These are phyloP conservation scores for Ondatra zibethicus DNA, from an alignment of 2,113 vertebrate genomes.

Conservation along the genomic window DNA sequence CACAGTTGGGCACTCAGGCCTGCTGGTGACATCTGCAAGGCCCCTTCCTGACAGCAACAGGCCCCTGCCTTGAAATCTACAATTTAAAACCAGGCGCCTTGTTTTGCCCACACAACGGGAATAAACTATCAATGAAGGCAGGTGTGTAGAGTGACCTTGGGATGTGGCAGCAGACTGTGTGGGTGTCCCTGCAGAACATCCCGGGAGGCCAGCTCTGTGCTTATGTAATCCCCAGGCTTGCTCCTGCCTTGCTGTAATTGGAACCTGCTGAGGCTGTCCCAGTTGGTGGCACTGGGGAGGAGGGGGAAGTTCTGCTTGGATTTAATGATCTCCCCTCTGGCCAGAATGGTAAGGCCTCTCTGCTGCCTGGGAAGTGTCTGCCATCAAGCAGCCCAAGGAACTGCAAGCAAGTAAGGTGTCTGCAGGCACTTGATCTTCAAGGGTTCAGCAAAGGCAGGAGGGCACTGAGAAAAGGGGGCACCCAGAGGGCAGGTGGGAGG, in stretches of 20 bases:
- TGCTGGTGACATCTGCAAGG: constrained; percentile 52
- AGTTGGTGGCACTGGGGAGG: constrained; percentile 62
- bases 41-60: constrained; percentile 63
- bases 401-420: constrained; percentile 46
- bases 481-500: constrained; percentile 51
- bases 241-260: neutral
- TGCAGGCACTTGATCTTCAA: constrained; percentile 1
- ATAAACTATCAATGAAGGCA: constrained; percentile 74
- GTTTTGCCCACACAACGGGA: constrained; percentile 60
- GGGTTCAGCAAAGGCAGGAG: constrained; percentile 71
- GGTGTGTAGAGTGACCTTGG: constrained; percentile 77
- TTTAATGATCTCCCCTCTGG: constrained; percentile 46
- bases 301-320: constrained; percentile 48
- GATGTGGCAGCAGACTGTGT: constrained; percentile 53
- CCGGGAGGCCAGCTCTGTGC: neutral
- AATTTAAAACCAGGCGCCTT: constrained; percentile 80
- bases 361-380: neutral
- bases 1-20: constrained; percentile 44
- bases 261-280: constrained; percentile 54
- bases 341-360: constrained; percentile 56
- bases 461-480: constrained; percentile 60
- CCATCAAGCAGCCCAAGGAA: neutral
- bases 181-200: constrained; percentile 69
- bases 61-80: constrained; percentile 76
- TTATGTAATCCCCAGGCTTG: neutral